These are phyloP conservation scores for human DNA, from an alignment of 2,113 vertebrate genomes.

Conservation along the genomic window DNA sequence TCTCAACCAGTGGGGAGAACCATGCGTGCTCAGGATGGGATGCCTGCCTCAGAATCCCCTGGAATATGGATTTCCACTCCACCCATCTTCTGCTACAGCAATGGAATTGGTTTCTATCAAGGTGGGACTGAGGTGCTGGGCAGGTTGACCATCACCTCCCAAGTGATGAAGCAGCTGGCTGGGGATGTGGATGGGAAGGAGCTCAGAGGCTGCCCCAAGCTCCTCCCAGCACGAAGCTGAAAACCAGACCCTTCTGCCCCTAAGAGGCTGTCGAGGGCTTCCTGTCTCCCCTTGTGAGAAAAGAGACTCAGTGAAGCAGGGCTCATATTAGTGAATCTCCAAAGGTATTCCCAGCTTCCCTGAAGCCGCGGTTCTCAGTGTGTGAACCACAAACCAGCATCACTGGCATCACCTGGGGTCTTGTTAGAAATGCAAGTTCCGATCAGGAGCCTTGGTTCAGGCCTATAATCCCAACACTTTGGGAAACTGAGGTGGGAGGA, in stretches of 20 bases:
- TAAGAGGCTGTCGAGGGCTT: not conserved
- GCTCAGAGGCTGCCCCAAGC: not conserved
- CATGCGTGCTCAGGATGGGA: not conserved
- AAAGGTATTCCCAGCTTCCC: too few species aligned
- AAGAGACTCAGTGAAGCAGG: not conserved
- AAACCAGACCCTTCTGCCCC: not conserved
- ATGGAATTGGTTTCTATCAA: not conserved
- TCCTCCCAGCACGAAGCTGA: not conserved
- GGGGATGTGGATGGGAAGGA: not conserved
- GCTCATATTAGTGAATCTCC: not conserved
- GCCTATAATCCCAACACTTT: not conserved
- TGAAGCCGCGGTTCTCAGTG: accelerated
- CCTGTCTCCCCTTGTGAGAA: not conserved
- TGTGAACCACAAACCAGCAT: not conserved
- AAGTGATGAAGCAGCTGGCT: not conserved
- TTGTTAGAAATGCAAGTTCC: not conserved
- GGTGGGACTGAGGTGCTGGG: not conserved
- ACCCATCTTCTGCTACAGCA: not conserved
- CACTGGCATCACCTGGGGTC: not conserved
- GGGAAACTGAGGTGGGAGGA: not conserved
- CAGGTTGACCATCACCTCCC: not conserved
- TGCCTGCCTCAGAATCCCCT: not conserved
- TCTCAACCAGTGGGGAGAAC: not conserved
- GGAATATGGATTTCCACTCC: not conserved
- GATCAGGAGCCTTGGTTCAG: not conserved